Percentiles rank a stretch among this genome's conserved stretches.
These are phyloP conservation scores for Drosophila tristis DNA, from an alignment of 1,140 invertebrate species.

Conservation along the genomic window DNA sequence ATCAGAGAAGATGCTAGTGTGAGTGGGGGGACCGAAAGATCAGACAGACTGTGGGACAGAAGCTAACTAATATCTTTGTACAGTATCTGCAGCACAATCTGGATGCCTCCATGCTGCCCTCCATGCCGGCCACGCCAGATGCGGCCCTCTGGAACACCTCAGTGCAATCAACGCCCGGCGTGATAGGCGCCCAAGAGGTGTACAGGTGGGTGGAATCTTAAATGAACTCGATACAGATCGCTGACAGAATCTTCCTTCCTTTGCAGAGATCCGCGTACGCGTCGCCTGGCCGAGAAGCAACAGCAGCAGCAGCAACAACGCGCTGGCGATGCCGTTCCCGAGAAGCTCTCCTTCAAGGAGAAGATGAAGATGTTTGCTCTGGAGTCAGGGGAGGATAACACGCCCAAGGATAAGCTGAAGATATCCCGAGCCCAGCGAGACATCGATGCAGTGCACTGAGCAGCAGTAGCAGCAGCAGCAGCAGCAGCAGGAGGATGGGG, in stretches of 20 bases:
- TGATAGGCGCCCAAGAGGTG: conserved; percentile 97
- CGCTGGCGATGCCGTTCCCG: conserved; percentile 89
- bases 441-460: conserved; percentile 90
- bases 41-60: not conserved
- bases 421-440: conserved; percentile 96
- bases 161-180: conserved; percentile 91
- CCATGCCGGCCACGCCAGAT: conserved; percentile 88
- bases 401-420: conserved; percentile 96
- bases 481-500: not conserved
- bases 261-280: conserved; percentile 91
- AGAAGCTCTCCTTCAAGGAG: conserved; percentile 96
- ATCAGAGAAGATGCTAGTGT: conserved; percentile 93
- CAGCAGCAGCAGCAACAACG: conserved; percentile 88
- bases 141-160: conserved; percentile 85
- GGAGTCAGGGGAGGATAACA: conserved; percentile 94
- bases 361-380: conserved; percentile 99
- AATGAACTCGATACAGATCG: not conserved
- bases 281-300: conserved; percentile 92
- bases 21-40: conserved; percentile 81
- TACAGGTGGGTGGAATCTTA: conserved; percentile 88
- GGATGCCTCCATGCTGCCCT: conserved; percentile 74
- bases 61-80: not conserved
- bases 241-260: conserved; percentile 1
- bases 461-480: not conserved
- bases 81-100: conserved; percentile 66